phyloP scores from a whole-genome alignment of 2,113 vertebrate species.

The Plecotus auritus region DNA sequence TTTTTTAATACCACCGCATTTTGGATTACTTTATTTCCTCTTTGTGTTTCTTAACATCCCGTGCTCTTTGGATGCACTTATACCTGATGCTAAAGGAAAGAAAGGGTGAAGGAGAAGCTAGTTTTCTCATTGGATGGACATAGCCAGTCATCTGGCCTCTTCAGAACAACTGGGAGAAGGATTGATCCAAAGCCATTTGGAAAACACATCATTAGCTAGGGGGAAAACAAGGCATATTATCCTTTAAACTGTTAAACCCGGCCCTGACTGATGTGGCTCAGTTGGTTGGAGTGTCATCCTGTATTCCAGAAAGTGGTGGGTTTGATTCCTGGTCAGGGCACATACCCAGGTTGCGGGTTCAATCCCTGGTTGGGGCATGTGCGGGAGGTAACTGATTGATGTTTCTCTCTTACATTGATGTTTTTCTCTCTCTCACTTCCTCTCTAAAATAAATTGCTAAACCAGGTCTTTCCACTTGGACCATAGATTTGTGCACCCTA shows the following conservation, averaged over 20 bases:
- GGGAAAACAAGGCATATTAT: neutral
- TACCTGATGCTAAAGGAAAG: neutral
- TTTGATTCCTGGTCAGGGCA: too few relatives aligned
- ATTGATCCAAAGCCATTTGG: neutral
- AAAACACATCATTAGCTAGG: neutral
- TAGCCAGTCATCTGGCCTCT: neutral
- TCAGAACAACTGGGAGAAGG: neutral
- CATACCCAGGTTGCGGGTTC: too few relatives aligned
- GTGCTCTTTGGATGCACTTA: neutral
- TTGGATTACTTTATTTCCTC: neutral
- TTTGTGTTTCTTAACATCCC: neutral
- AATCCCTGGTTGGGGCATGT: too few relatives aligned
- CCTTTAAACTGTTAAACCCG: neutral
- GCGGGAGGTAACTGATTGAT: too few relatives aligned
- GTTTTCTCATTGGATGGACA: neutral
- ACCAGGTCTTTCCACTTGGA: constrained; percentile 7
- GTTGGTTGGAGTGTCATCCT: too few relatives aligned
- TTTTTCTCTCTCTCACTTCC: too few relatives aligned
- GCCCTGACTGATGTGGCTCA: too few relatives aligned
- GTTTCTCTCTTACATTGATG: too few relatives aligned
- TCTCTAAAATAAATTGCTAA: neutral
- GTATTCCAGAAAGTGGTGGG: too few relatives aligned
- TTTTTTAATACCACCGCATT: neutral
- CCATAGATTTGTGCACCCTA: neutral
- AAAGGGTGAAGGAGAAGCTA: neutral